Evolutionary conservation across 1,140 invertebrate species (phyloP), one percentile per base, ranked within the genome.

Genomic region (Drosophila lini): DNA sequence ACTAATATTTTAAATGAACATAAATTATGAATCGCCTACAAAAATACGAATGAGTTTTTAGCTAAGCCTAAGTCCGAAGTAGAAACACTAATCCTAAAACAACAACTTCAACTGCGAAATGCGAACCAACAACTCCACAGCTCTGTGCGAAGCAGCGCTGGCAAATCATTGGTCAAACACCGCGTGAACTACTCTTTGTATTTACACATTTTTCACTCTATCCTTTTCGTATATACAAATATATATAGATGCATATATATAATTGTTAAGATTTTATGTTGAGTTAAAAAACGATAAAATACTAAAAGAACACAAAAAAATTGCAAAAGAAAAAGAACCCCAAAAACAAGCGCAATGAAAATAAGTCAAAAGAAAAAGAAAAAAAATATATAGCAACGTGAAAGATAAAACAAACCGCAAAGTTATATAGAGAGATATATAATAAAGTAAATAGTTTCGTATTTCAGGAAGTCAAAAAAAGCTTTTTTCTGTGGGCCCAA

Each of bases 371-470:
- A 57, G 47, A 50, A 71, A 68, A 81, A 53, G 40, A 36, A 52
- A 67, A 64, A 69, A 69, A 52, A 40, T 36, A 42, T 65, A 74
- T 74, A 80, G 61, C 63, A 86, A 80, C 81, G 80, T 77, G 80
- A 82, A 82, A 73, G 73, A 78, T 74, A 88, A 53, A 53, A 25
- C 32, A 38, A 80, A 75, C 68, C 59, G 77, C 68, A 90, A 53
- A 78, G 74, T 84, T 79, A 84, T 89, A 86, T 69, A 90, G 78
- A 89, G 83, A 90, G 74, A 77, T 90, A 91, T 90, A 91, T 90
- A 91, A 90, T 88, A 88, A 91, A 88, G 67, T 83, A 86, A 86
- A 90, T 91, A 91, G 88, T 91, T 88, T 91, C 89, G 84, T 90
- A 91, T 88, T 91, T 91, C 80, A 65, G 62, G 47, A 77, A 53